Conservation (phyloP, 2,888 invertebrate species). For the Hyposoter didymator region DNA sequence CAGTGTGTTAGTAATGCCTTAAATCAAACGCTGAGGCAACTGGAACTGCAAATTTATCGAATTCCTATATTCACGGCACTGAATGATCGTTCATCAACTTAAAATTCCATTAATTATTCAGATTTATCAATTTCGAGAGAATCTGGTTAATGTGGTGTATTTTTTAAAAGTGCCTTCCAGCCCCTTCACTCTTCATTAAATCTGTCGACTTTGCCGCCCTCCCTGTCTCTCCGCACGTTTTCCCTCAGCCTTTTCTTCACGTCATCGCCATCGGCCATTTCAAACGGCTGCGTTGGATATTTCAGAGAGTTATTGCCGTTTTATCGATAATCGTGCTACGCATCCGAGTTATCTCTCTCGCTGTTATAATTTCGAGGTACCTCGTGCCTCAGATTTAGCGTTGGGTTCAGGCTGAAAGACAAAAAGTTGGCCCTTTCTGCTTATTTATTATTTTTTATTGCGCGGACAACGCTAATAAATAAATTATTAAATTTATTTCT, state of each 20-base stretch:
- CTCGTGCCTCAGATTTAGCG: not conserved
- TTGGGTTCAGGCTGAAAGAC: not conserved
- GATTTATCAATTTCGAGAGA: not conserved
- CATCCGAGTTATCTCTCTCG: conserved; percentile 34
- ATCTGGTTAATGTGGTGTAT: not conserved
- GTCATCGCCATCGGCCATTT: conserved; percentile 57
- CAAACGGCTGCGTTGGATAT: conserved; percentile 56
- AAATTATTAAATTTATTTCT: no score
- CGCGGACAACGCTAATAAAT: no score
- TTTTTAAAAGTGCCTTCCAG: not conserved
- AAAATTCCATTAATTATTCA: not conserved
- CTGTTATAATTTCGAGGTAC: not conserved
- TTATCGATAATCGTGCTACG: conserved; percentile 60
- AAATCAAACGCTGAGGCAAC: not conserved
- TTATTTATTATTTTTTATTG: not conserved
- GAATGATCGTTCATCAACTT: not conserved
- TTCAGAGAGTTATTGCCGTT: conserved; percentile 66
- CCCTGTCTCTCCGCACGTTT: conserved; percentile 11
- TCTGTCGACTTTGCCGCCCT: not conserved
- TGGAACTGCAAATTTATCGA: not conserved
- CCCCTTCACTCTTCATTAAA: not conserved
- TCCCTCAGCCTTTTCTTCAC: conserved; percentile 44
- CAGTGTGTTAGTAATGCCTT: no score
- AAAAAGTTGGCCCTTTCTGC: not conserved
- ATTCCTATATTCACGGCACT: not conserved